Conservation (phyloP, 2,113 vertebrate species). For the Myrmophylax atrothorax region DNA sequence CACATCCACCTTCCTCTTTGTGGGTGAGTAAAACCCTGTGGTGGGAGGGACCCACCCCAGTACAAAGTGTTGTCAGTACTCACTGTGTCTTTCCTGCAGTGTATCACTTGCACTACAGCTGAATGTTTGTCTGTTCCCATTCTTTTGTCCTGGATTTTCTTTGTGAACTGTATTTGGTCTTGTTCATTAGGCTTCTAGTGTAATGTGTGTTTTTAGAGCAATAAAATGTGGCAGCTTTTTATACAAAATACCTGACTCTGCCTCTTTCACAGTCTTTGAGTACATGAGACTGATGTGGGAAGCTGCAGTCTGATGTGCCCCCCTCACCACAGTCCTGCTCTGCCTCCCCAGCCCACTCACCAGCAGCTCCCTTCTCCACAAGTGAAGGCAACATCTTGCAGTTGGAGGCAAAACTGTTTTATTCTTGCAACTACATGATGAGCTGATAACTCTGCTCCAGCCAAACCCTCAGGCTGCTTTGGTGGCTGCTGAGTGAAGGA, state of each 20-base stretch:
- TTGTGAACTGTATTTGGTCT: not conserved
- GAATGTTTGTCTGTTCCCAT: not conserved
- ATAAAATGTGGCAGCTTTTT: slow-evolving; percentile 52
- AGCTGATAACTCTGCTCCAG: not conserved
- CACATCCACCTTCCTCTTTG: not conserved
- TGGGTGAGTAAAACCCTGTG: not conserved
- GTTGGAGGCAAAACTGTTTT: not conserved
- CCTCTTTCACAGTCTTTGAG: not conserved
- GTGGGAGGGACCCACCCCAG: not conserved
- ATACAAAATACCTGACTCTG: not conserved
- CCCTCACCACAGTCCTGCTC: not conserved
- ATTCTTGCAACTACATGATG: not conserved
- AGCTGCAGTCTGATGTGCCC: not conserved
- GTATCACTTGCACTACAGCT: slow-evolving; percentile 47
- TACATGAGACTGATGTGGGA: not conserved
- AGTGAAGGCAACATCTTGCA: not conserved
- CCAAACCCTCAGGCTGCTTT: not conserved
- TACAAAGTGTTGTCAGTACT: not conserved
- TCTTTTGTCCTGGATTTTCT: not conserved
- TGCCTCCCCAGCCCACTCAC: not conserved
- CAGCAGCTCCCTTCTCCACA: not conserved
- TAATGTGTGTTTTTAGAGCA: slow-evolving; percentile 34
- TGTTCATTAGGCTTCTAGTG: not conserved
- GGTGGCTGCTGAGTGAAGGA: not conserved
- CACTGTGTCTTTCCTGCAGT: not conserved